These are phyloP conservation scores for Caenorhabditis inopinata DNA, from an alignment of 1,140 invertebrate species.

Conservation along the genomic window DNA sequence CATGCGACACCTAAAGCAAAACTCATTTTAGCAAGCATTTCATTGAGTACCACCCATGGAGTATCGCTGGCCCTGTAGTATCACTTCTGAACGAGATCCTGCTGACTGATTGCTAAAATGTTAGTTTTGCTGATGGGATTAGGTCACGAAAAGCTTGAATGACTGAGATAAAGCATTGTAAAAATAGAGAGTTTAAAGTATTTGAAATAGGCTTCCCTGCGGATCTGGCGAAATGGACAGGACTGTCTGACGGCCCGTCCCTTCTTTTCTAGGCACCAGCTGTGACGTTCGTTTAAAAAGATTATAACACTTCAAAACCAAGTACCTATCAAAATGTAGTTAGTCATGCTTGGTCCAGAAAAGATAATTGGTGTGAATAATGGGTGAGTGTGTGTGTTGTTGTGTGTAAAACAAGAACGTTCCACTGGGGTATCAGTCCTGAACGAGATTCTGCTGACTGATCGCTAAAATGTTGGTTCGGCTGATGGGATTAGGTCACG, in stretches of 20 bases:
- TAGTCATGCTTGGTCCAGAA: slow-evolving; percentile 29
- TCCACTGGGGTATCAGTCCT: background rate
- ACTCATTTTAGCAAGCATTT: too few relatives aligned
- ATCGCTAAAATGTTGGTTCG: slow-evolving; percentile 26
- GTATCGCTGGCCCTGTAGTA: too few relatives aligned
- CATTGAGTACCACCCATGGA: too few relatives aligned
- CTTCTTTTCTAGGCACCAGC: too few relatives aligned
- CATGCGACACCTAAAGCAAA: too few relatives aligned
- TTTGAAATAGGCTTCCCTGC: too few relatives aligned
- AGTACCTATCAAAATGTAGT: slow-evolving; percentile 25
- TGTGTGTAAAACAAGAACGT: slow-evolving; percentile 9
- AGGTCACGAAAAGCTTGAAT: slow-evolving; percentile 1
- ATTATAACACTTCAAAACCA: slow-evolving; percentile 24
- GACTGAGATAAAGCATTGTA: too few relatives aligned
- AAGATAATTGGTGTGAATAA: slow-evolving; percentile 33
- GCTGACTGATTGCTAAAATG: slow-evolving; percentile 6
- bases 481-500: background rate
- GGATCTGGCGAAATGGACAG: too few relatives aligned
- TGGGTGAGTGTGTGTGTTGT: slow-evolving; percentile 13
- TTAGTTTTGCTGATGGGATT: background rate
- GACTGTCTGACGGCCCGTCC: too few relatives aligned
- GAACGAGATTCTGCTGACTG: slow-evolving; percentile 3
- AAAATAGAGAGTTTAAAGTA: too few relatives aligned
- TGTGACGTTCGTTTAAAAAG: slow-evolving; percentile 10
- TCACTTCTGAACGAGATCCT: slow-evolving; percentile 11